Percentiles rank a stretch among this genome's conserved stretches.
Conservation (phyloP, 2,113 vertebrate genomes). For the Pomatorhinus ruficollis region DNA sequence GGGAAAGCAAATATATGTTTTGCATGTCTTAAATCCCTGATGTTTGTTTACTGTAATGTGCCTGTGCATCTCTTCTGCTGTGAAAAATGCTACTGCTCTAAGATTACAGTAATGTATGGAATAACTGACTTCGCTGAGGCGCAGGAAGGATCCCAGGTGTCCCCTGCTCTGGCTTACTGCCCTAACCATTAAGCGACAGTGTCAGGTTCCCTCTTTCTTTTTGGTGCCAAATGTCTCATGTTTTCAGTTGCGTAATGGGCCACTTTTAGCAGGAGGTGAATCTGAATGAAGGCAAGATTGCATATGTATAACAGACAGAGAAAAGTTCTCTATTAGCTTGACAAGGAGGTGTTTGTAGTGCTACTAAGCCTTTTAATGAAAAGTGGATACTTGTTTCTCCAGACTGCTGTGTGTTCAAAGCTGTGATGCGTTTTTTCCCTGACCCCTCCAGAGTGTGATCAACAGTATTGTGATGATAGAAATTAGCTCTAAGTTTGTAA, state of each 20-base stretch:
- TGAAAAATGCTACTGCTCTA: neutral
- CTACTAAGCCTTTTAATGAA: neutral
- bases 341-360: neutral
- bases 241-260: neutral
- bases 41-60: neutral
- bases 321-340: neutral
- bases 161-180: neutral
- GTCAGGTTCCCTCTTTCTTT: conserved; percentile 5
- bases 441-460: neutral
- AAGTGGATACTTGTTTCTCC: neutral
- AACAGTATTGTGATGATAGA: neutral
- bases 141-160: neutral
- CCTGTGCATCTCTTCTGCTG: neutral
- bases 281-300: conserved; percentile 3
- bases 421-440: neutral
- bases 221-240: neutral
- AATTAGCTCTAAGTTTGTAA: neutral
- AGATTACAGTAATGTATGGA: neutral
- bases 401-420: neutral
- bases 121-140: neutral
- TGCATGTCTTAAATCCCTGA: neutral
- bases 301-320: neutral
- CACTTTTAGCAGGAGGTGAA: neutral
- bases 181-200: neutral
- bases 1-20: neutral